A percentile compares a stretch with the other conserved stretches of the same genome.
Evolutionary conservation across 2,888 invertebrate species (phyloP).

Genomic region (Zelleria hepariella): DNA sequence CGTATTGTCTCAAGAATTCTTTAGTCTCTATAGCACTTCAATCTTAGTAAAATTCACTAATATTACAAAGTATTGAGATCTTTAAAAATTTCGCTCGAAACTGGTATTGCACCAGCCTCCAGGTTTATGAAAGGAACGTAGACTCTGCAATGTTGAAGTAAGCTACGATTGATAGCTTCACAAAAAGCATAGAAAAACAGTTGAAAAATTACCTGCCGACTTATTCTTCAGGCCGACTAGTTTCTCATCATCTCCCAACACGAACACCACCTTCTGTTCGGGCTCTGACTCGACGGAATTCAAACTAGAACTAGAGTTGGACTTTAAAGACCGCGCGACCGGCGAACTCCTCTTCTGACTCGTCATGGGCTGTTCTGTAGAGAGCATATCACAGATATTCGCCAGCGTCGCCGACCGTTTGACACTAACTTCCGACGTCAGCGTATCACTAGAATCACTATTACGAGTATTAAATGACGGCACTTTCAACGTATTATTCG

Average conservation of each 20-base stretch:
- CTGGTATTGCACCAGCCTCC: too few relatives aligned
- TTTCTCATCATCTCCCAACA: slow-evolving; percentile 79
- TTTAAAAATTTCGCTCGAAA: too few relatives aligned
- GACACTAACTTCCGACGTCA: slow-evolving; percentile 42
- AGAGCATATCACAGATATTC: slow-evolving; percentile 50
- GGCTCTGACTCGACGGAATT: slow-evolving; percentile 39
- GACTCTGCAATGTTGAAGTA: too few relatives aligned
- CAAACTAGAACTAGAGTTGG: slow-evolving; percentile 48
- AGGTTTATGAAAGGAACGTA: too few relatives aligned
- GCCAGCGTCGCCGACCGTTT: slow-evolving; percentile 48
- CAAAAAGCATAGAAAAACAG: too few relatives aligned
- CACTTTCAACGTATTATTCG: slow-evolving; percentile 28
- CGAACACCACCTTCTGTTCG: slow-evolving; percentile 75
- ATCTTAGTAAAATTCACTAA: too few relatives aligned
- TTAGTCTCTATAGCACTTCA: too few relatives aligned
- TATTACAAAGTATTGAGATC: too few relatives aligned
- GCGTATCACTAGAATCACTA: slow-evolving; percentile 28
- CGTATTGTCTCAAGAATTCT: too few relatives aligned
- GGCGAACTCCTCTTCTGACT: slow-evolving; percentile 40
- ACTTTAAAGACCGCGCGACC: slow-evolving; percentile 36
- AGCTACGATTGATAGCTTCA: too few relatives aligned
- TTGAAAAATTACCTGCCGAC: slow-evolving; percentile 43
- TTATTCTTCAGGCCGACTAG: slow-evolving; percentile 76
- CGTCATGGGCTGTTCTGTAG: slow-evolving; percentile 32
- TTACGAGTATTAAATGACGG: slow-evolving; percentile 37